Evolutionary conservation across 2,888 invertebrate genomes (phyloP), one percentile per base, ranked within the genome.

Genomic region (Lordiphosa fenestrarum): DNA sequence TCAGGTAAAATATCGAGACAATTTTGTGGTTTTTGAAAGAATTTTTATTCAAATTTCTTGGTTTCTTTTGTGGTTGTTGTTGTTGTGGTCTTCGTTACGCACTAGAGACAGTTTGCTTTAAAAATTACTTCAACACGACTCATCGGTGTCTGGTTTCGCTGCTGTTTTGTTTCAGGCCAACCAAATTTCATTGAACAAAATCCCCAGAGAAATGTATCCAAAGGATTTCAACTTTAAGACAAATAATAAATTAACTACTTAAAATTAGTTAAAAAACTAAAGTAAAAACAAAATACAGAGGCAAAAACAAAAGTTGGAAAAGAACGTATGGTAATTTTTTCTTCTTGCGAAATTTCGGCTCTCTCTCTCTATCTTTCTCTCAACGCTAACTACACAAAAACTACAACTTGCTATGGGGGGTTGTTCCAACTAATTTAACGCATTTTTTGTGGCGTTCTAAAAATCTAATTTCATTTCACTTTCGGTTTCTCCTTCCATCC

Each of bases 201-300:
- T 25, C 25, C 25, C 25, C 25, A 25, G 25, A 53, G 50, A 57
- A 57, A 46, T 25, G 25, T 25, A 2, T 44, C 30, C 44, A 42
- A 66, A 52, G 62, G 58, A 58, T 61, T 54, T 66, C 49, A 52
- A 53, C 53, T 66, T 66, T 59, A 62, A 63, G 61, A 74, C 70
- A 84, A 81, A 73, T 66, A 86, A 86, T 86, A 86, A 86, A 83
- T 86, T 86, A 86, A 82, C 86, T 86, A 86, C 86, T 86, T 86
- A 86, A 83, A 83, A 86, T 84, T 86, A 86, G 83, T 78, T 78
- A 85, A 86, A 72, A 71, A 84, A 68, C 69, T 73, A 73, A 73
- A 71, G 57, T 73, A 69, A 75, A 71, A 73, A 80, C 71, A 75
- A 82, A 73, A 65, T 69, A 70, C 80, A 80, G 71, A 73, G 59